Conservation (phyloP, 1,140 invertebrate species). For the Sinonovacula constricta region DNA sequence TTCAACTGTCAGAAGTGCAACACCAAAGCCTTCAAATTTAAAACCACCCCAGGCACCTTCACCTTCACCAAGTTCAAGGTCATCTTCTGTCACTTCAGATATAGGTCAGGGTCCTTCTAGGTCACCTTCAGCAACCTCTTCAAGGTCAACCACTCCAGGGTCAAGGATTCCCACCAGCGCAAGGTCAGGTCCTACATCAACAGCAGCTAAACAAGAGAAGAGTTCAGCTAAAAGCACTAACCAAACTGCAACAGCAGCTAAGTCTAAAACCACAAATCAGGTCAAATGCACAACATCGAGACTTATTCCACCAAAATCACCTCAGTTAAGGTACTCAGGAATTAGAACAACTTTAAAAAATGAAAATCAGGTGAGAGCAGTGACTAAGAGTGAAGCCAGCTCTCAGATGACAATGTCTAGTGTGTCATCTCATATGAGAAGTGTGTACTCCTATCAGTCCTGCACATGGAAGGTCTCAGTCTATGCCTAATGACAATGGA, state of each 20-base stretch:
- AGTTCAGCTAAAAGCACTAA: background rate
- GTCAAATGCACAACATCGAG: background rate
- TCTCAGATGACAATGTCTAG: background rate
- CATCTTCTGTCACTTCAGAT: background rate
- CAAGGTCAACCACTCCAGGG: slow-evolving; percentile 34
- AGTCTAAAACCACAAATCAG: slow-evolving; percentile 7
- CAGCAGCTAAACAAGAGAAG: background rate
- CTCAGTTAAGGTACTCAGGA: slow-evolving; percentile 24
- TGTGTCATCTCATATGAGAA: background rate
- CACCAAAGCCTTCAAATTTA: slow-evolving; percentile 10
- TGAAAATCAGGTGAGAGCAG: background rate
- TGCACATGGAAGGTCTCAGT: no score
- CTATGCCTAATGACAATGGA: background rate
- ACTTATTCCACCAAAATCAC: slow-evolving; percentile 40
- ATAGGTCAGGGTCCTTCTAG: slow-evolving; percentile 35
- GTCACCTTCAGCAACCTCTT: slow-evolving; percentile 22
- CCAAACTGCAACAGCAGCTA: no score
- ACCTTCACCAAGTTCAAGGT: background rate
- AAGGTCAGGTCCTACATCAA: background rate
- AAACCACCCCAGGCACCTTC: slow-evolving; percentile 25
- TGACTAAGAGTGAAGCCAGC: background rate
- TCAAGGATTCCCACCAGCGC: slow-evolving; percentile 36
- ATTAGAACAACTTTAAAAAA: slow-evolving; percentile 42
- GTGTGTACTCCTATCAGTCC: background rate
- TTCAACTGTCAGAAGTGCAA: background rate